Evolutionary conservation across 2,113 vertebrate genomes (phyloP).

Genomic region (Theristicus caerulescens): DNA sequence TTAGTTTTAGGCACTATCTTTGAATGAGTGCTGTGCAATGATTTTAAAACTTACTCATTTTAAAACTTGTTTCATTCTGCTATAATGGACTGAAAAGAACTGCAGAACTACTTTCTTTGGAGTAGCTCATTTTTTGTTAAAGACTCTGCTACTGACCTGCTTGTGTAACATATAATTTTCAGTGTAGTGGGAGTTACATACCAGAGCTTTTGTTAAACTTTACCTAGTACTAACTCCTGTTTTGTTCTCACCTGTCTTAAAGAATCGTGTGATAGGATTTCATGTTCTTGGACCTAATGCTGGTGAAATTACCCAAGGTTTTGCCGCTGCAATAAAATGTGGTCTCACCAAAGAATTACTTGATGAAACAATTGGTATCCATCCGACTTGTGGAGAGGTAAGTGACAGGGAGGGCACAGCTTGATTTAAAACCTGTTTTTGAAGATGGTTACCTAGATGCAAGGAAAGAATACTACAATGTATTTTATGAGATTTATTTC

Average conservation of each 20-base stretch:
- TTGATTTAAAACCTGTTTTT: not conserved
- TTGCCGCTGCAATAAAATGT: conserved; percentile 92
- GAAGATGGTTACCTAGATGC: not conserved
- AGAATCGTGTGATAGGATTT: conserved; percentile 92
- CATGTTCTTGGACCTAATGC: conserved; percentile 95
- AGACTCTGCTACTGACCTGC: not conserved
- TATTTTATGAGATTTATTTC: not conserved
- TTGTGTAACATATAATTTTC: not conserved
- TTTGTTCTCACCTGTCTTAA: not conserved
- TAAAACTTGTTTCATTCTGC: not conserved
- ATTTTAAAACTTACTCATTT: not conserved
- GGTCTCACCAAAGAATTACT: conserved; percentile 89
- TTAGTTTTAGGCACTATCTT: not conserved
- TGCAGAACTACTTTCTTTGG: not conserved
- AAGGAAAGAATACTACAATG: not conserved
- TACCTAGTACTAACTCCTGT: not conserved
- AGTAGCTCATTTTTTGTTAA: not conserved
- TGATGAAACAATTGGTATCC: conserved; percentile 91
- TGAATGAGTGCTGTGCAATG: not conserved
- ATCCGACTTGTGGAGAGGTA: conserved; percentile 96
- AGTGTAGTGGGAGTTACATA: not conserved
- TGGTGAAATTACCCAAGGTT: conserved; percentile 95
- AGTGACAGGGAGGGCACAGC: not conserved
- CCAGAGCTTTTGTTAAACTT: not conserved
- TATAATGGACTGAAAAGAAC: not conserved